Base-by-base conservation (phyloP, 2,797 vertebrate genomes). In the Phoxinus dragarum region DNA sequence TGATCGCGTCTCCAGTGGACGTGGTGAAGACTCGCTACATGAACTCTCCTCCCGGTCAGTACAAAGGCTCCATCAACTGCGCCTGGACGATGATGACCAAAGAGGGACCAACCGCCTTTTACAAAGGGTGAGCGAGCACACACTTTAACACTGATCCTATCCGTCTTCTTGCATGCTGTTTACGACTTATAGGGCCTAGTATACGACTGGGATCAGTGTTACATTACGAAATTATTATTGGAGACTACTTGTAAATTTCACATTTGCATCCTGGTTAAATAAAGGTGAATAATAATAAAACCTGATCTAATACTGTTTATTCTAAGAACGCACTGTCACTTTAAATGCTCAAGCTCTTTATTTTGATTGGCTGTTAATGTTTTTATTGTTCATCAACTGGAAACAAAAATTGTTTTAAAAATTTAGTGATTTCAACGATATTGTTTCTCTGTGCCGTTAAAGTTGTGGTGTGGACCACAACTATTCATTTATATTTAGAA, bases 21-120 rank as follows among this genome's bases (percentile, higher is more conserved):
- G 96, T 97, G 88, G 97, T 98, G 42, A 98, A 98, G 91, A 98
- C 97, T 0, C 94, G 97, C 82, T 97, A 97, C 92, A 96, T 97
- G 95, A 98, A 98, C 91, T 98, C 97, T 12, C 94, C 95, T 0
- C 96, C 95, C 0, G 96, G 96, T 38, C 96, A 96, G 87, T 97
- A 97, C 89, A 91, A 68, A 31, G 96, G 95, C 1, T 96, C 97
- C 0, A 80, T 96, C 67, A 96, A 95, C 89, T 97, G 96, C 6
- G 92, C 96, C 36, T 95, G 95, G 95, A 94, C 93, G 69, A 96
- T 97, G 96, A 6, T 97, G 92, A 94, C 93, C 7, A 97, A 96
- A 91, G 97, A 98, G 90, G 97, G 97, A 3, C 95, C 95, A 0
- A 94, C 94, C 0, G 97, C 97, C 11, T 97, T 98, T 89, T 97